Conservation (phyloP, 1,140 invertebrate genomes). For the Octopus sinensis region DNA sequence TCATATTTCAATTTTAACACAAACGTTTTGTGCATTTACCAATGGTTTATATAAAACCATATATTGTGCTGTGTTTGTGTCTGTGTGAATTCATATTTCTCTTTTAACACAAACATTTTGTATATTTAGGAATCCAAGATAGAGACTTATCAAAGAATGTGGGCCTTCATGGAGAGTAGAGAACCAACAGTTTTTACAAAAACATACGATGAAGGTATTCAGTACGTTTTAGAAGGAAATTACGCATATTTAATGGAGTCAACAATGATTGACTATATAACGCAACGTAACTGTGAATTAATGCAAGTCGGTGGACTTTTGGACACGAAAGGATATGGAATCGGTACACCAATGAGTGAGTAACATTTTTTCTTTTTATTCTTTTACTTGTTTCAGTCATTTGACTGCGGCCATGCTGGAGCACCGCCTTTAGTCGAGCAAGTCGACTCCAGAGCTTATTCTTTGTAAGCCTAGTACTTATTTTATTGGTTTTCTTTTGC, state of each 20-base stretch:
- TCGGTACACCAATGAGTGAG: constrained; percentile 62
- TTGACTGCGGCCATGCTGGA: too few relatives aligned
- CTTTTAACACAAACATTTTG: not conserved
- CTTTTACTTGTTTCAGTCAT: not conserved
- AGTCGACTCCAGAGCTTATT: too few relatives aligned
- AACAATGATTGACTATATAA: constrained; percentile 87
- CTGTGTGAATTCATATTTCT: constrained; percentile 3
- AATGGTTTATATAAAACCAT: constrained; percentile 55
- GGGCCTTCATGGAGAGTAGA: constrained; percentile 82
- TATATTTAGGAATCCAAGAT: constrained; percentile 79
- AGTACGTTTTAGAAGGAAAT: constrained; percentile 65
- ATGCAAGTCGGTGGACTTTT: constrained; percentile 95
- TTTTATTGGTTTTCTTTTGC: too few relatives aligned
- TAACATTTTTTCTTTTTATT: not conserved
- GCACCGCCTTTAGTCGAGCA: too few relatives aligned
- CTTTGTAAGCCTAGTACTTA: too few relatives aligned
- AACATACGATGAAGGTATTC: constrained; percentile 43
- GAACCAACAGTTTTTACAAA: constrained; percentile 43
- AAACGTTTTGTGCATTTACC: constrained; percentile 60
- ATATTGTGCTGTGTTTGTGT: not conserved
- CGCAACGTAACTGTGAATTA: constrained; percentile 88
- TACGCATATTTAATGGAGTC: constrained; percentile 99
- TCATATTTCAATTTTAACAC: not conserved
- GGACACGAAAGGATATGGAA: constrained; percentile 80
- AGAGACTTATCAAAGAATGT: constrained; percentile 88